Base-by-base conservation (phyloP, 2,888 invertebrate species). In the Harpagoxenus sublaevis region DNA sequence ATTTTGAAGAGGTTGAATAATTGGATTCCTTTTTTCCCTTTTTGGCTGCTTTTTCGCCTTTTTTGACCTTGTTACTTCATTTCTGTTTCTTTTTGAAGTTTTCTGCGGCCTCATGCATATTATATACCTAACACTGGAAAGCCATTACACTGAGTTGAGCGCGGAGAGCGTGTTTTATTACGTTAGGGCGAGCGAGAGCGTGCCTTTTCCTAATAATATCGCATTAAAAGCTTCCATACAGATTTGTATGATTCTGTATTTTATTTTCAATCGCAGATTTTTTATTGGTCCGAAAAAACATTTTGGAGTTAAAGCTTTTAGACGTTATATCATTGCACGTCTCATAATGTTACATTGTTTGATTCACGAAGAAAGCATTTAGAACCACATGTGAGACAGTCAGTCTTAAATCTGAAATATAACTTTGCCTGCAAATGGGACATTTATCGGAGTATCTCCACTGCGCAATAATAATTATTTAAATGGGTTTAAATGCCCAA, bases 81-180 rank as follows among this genome's bases (percentile, higher is more conserved):
- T 60, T 78, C 31, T n/a, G 12, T 57, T 55, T 60, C 28, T 51
- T 48, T 39, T 73, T 28, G 18, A 60, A 8, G 9, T 42, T 70
- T 71, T 35, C 35, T n/a, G 35, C 0, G 48, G 60, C 23, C 5
- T 81, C 60, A 60, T 81, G 48, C 74, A 81, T 81, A 60, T 73
- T 73, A 48, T 79, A 71, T 12, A 73, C 9, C 39, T 48, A 62
- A 81, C 74, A 81, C 48, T 18, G 60, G 48, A 73, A 81, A 81
- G 79, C 79, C 51, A 81, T 81, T 73, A 81, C 48, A n/a, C 0
- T 12, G 48, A 39, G 48, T 23, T 81, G 48, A 39, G 73, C 18
- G 35, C 2, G 35, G 48, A 48, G 8, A 51, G 48, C n/a, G 4
- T 35, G 45, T 70, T 81, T 81, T 73, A 81, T 81, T 73, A 81